These are phyloP conservation scores for Bungarus multicinctus DNA, from an alignment of 2,113 vertebrate species.

Conservation along the genomic window DNA sequence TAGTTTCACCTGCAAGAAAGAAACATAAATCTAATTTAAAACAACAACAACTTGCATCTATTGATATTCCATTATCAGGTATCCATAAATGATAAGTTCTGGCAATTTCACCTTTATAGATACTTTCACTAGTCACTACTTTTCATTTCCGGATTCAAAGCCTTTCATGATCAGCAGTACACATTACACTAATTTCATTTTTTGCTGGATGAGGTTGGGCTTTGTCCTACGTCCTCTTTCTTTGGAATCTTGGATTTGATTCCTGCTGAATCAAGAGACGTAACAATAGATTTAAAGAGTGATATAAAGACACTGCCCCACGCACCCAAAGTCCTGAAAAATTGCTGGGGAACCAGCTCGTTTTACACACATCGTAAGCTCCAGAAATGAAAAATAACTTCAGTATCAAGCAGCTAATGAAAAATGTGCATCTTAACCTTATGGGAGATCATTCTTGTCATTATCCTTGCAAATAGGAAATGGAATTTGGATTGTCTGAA, in stretches of 20 bases:
- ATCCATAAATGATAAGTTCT: too few species aligned
- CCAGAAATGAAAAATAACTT: conserved; percentile 56
- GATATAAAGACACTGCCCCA: conserved; percentile 33
- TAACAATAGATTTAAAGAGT: neutral
- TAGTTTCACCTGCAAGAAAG: too few species aligned
- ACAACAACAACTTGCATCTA: too few species aligned
- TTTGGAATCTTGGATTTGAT: neutral
- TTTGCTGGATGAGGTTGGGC: too few species aligned
- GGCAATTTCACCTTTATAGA: too few species aligned
- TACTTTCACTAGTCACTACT: too few species aligned
- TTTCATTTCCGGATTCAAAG: neutral
- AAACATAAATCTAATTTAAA: too few species aligned
- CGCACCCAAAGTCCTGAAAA: conserved; percentile 37
- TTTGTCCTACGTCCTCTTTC: too few species aligned
- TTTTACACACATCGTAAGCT: conserved; percentile 29
- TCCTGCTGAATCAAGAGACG: neutral
- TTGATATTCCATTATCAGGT: too few species aligned
- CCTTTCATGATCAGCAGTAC: too few species aligned
- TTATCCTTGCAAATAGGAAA: conserved; percentile 20
- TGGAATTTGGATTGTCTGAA: conserved; percentile 3
- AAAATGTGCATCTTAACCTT: conserved; percentile 37
- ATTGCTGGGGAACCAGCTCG: conserved; percentile 33
- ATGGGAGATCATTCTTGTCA: neutral
- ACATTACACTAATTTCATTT: too few species aligned
- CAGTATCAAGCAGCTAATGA: conserved; percentile 34